These are phyloP conservation scores for Oncorhynchus kisutch DNA, from an alignment of 2,113 vertebrate species.

Conservation along the genomic window DNA sequence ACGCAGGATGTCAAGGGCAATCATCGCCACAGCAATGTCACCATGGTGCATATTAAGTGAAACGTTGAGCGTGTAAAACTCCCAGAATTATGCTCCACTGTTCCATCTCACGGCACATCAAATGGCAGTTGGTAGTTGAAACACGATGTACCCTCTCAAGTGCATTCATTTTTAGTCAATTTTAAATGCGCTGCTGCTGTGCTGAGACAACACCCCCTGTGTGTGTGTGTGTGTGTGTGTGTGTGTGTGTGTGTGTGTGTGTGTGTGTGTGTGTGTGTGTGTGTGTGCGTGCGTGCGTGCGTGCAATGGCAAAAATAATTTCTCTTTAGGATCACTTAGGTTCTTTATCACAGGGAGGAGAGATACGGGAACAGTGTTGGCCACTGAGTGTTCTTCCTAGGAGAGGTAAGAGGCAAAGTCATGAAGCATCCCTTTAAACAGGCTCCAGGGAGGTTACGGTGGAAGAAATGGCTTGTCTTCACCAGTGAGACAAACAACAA, in stretches of 20 bases:
- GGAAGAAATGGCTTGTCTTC: not conserved
- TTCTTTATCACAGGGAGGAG: conserved; percentile 15
- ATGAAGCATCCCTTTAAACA: not conserved
- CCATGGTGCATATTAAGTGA: not conserved
- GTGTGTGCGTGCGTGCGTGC: too few relatives aligned
- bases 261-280: too few relatives aligned
- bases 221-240: too few relatives aligned
- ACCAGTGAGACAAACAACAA: not conserved
- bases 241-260: too few relatives aligned
- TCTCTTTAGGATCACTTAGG: conserved; percentile 5
- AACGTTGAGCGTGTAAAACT: not conserved
- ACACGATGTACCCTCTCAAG: not conserved
- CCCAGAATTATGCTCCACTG: not conserved
- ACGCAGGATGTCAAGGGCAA: conserved; percentile 11
- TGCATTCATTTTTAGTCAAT: conserved; percentile 4
- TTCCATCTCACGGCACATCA: not conserved
- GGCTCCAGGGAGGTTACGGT: not conserved
- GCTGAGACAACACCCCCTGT: conserved; percentile 25
- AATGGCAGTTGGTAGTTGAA: not conserved
- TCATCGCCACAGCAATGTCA: not conserved
- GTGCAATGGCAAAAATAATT: conserved; percentile 38
- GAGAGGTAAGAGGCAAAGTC: not conserved
- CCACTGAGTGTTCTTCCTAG: not conserved
- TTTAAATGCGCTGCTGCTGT: conserved; percentile 35
- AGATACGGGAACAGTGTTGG: conserved; percentile 16